Evolutionary conservation across 2,797 vertebrate genomes (phyloP).

Genomic region (Otolemur crassicaudatus): DNA sequence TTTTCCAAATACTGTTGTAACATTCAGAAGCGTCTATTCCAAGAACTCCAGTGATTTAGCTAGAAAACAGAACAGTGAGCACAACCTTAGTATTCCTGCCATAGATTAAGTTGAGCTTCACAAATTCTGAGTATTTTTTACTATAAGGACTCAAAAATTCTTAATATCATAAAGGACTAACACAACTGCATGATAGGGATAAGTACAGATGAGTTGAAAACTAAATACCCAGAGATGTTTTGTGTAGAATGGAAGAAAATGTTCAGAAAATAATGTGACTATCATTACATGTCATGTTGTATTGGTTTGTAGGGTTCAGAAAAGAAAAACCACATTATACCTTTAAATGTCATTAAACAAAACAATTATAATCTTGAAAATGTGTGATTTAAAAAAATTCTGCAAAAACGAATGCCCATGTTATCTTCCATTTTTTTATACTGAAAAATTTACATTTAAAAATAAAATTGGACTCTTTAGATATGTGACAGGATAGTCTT

Average conservation of each 20-base stretch:
- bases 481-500: neutral
- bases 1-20: neutral
- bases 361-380: slow-evolving; percentile 5
- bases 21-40: neutral
- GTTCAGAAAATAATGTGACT: neutral
- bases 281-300: neutral
- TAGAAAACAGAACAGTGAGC: neutral
- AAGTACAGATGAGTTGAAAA: neutral
- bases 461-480: neutral
- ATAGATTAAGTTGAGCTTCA: neutral
- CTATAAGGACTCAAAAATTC: neutral
- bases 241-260: neutral
- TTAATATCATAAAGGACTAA: neutral
- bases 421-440: neutral
- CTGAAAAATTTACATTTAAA: slow-evolving; percentile 13
- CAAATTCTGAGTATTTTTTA: neutral
- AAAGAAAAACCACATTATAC: neutral
- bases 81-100: neutral
- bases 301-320: neutral
- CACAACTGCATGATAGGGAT: neutral
- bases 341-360: neutral
- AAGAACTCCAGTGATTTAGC: neutral
- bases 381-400: neutral
- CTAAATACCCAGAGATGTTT: neutral
- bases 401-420: neutral